These are phyloP conservation scores for Actias luna DNA, from an alignment of 2,888 invertebrate genomes.

Conservation along the genomic window DNA sequence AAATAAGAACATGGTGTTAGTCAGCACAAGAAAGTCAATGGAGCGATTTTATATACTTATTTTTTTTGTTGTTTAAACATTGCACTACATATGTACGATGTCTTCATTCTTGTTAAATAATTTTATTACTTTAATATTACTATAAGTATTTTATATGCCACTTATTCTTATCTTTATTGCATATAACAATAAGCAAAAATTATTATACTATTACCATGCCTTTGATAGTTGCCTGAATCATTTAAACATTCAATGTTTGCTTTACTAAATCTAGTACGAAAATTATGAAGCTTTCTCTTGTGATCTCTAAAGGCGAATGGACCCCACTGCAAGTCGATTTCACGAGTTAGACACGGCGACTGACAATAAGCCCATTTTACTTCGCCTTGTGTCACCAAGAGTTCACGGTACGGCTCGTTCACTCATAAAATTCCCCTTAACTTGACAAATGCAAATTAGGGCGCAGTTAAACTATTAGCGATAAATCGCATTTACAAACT, in stretches of 20 bases:
- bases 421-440: conserved; percentile 59
- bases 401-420: conserved; percentile 60
- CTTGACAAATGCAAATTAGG: conserved; percentile 19
- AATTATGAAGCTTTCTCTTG: conserved; percentile 25
- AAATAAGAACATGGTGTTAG: conserved; percentile 64
- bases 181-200: not conserved
- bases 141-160: not conserved
- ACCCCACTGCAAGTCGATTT: conserved; percentile 72
- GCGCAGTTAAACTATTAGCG: conserved; percentile 9
- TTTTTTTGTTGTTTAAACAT: no score
- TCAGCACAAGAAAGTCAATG: conserved; percentile 23
- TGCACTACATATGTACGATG: no score
- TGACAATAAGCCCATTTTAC: conserved; percentile 74
- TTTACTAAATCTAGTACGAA: not conserved
- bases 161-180: not conserved
- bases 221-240: not conserved
- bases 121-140: not conserved
- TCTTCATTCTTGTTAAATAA: no score
- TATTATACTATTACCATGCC: not conserved
- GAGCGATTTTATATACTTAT: conserved; percentile 11
- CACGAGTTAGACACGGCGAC: conserved; percentile 75
- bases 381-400: conserved; percentile 62
- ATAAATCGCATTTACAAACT: not conserved
- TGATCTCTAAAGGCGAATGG: conserved; percentile 27
- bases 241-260: not conserved